Evolutionary conservation across 1,140 invertebrate genomes (phyloP).

Genomic region (Drosophila kohkoa): DNA sequence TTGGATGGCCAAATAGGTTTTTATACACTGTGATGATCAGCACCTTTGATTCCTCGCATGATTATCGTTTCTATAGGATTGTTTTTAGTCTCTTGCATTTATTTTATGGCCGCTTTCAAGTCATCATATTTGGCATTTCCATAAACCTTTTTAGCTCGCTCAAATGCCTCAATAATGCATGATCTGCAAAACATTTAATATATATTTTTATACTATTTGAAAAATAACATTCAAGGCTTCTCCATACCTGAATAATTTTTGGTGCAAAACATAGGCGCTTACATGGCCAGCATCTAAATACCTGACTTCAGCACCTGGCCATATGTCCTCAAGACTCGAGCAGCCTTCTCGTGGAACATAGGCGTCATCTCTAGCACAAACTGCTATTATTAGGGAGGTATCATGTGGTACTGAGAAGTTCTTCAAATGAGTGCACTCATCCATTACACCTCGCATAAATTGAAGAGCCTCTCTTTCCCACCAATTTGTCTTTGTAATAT

Average conservation of each 20-base stretch:
- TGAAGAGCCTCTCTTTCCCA: slow-evolving; percentile 92
- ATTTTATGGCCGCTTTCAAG: slow-evolving; percentile 58
- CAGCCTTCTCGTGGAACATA: slow-evolving; percentile 96
- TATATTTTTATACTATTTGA: not conserved
- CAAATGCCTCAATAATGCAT: slow-evolving; percentile 88
- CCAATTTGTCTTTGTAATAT: slow-evolving; percentile 87
- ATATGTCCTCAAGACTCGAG: slow-evolving; percentile 93
- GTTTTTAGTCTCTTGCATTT: slow-evolving; percentile 56
- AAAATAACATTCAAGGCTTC: not conserved
- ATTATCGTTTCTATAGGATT: slow-evolving; percentile 13
- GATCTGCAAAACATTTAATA: slow-evolving; percentile 84
- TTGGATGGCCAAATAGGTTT: not conserved
- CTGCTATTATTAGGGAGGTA: slow-evolving; percentile 93
- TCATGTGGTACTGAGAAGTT: slow-evolving; percentile 96
- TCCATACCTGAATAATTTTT: slow-evolving; percentile 92
- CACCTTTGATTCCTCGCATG: not conserved
- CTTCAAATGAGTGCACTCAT: slow-evolving; percentile 98
- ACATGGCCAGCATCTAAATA: slow-evolving; percentile 96
- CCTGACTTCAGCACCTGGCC: slow-evolving; percentile 95
- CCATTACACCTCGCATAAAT: slow-evolving; percentile 99
- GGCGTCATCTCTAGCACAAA: slow-evolving; percentile 95
- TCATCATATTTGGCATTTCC: slow-evolving; percentile 47
- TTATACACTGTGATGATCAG: not conserved
- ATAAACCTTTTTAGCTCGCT: slow-evolving; percentile 86
- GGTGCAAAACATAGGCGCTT: slow-evolving; percentile 94